Evolutionary conservation across 2,797 vertebrate species (phyloP).

Genomic region (Emys orbicularis): DNA sequence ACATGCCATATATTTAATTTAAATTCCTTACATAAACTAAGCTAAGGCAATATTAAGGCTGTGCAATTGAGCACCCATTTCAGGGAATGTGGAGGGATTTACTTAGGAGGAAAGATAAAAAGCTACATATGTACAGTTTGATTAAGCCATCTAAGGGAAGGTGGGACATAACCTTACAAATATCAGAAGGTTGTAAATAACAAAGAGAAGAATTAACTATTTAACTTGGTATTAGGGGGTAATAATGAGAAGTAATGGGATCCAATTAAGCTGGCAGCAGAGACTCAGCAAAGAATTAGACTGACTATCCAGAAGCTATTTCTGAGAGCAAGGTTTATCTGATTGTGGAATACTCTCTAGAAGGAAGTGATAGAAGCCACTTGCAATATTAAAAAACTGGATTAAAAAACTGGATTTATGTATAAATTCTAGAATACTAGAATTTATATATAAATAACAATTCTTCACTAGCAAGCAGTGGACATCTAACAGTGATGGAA

Average conservation of each 20-base stretch:
- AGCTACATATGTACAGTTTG: not conserved
- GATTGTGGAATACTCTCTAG: not conserved
- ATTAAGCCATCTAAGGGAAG: not conserved
- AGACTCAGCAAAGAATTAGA: not conserved
- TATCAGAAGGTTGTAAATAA: not conserved
- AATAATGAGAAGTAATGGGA: not conserved
- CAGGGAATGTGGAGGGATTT: not conserved
- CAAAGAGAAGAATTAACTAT: not conserved
- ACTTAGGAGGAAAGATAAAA: not conserved
- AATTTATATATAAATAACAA: not conserved
- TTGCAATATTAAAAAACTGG: not conserved
- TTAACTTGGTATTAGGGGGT: not conserved
- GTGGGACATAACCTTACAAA: not conserved
- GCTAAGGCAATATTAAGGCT: not conserved
- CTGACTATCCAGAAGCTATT: not conserved
- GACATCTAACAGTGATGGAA: not conserved
- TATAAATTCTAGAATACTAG: not conserved
- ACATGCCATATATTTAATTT: not conserved
- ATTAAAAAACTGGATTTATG: not conserved
- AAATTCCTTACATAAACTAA: not conserved
- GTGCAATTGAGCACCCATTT: not conserved
- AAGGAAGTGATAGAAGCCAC: not conserved
- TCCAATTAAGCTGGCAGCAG: not conserved
- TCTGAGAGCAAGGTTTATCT: conserved; percentile 1
- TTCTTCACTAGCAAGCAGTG: not conserved